Conservation (phyloP, 2,113 vertebrate species). For the Ceyx melanurus region DNA sequence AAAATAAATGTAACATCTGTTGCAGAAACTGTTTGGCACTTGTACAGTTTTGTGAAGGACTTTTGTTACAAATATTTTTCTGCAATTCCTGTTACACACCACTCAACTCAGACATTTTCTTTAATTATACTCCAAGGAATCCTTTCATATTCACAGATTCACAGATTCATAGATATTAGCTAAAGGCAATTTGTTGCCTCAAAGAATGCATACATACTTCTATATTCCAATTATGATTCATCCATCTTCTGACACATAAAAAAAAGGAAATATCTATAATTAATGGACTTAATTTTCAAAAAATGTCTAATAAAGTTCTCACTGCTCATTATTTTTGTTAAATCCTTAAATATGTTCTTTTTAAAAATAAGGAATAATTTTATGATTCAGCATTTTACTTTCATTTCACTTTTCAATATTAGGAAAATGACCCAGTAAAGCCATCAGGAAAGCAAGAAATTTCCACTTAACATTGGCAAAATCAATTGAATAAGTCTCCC, state of each 20-base stretch:
- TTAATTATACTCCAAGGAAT: conserved; percentile 11
- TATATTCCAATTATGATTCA: conserved; percentile 5
- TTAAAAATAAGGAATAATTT: not conserved
- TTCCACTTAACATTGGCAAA: not conserved
- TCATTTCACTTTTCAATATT: not conserved
- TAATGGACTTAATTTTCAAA: not conserved
- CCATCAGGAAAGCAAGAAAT: not conserved
- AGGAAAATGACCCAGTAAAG: not conserved
- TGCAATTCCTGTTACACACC: conserved; percentile 9
- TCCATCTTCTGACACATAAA: not conserved
- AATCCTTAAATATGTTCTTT: not conserved
- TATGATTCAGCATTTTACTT: not conserved
- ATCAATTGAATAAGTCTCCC: not conserved
- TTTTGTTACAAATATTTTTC: conserved; percentile 54
- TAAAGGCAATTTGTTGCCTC: not conserved
- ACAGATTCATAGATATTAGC: not conserved
- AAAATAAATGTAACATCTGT: conserved; percentile 71
- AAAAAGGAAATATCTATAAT: not conserved
- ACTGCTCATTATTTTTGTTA: not conserved
- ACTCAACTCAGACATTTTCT: conserved; percentile 11
- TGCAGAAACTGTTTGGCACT: conserved; percentile 68
- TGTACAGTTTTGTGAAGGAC: conserved; percentile 46
- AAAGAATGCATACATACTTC: conserved; percentile 9
- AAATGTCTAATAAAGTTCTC: not conserved
- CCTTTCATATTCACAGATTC: not conserved